Conservation (phyloP, 2,797 vertebrate genomes). For the Lagothrix lagotricha region DNA sequence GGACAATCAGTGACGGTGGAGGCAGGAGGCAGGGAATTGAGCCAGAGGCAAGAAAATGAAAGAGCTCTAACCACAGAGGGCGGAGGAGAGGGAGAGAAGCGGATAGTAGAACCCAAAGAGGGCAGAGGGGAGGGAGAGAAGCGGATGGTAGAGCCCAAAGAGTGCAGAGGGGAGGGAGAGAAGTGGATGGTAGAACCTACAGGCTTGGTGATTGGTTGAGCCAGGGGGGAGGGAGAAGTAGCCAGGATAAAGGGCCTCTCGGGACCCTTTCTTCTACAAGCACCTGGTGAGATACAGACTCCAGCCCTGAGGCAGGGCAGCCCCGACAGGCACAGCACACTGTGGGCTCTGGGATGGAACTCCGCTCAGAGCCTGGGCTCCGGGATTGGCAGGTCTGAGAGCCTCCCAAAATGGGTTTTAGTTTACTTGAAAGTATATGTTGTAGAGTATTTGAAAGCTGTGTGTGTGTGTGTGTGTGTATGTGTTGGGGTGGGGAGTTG, state of each 20-base stretch:
- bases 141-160: too few species aligned
- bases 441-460: not conserved
- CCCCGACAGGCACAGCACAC: accelerated
- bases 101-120: not conserved
- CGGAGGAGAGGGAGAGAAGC: not conserved
- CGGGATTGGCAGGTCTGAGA: not conserved
- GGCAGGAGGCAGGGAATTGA: not conserved
- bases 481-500: not conserved
- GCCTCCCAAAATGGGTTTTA: not conserved
- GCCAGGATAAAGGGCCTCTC: not conserved
- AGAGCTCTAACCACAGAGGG: too few species aligned
- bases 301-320: not conserved
- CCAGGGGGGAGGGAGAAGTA: not conserved
- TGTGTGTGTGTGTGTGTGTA: not conserved
- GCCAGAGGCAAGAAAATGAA: not conserved
- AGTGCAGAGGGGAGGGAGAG: not conserved
- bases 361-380: not conserved
- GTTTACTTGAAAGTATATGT: not conserved
- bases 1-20: not conserved
- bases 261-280: not conserved
- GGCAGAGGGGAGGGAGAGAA: too few species aligned
- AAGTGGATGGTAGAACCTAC: not conserved
- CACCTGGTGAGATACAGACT: not conserved
- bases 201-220: not conserved
- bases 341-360: not conserved